Conservation (phyloP, 2,888 invertebrate species). For the Buathra laborator region DNA sequence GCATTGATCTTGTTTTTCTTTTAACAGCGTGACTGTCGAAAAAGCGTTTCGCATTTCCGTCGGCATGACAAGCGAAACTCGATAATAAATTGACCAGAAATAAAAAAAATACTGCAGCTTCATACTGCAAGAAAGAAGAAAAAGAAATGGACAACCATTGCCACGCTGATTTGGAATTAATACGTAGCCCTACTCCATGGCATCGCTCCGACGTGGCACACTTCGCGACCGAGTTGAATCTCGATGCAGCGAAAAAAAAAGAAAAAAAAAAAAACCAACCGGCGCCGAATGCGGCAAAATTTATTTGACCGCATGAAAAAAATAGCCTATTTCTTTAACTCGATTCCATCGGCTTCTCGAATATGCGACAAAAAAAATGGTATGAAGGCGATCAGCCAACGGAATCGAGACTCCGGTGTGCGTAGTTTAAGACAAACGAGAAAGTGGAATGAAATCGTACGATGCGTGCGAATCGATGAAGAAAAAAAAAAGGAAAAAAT, state of each 20-base stretch:
- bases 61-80: constrained; percentile 20
- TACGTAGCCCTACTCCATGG: neutral
- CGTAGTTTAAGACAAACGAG: too few species aligned
- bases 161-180: neutral
- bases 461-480: constrained; percentile 7
- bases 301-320: neutral
- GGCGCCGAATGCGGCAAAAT: neutral
- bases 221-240: neutral
- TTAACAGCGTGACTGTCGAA: neutral
- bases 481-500: neutral
- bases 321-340: neutral
- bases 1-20: neutral
- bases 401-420: neutral
- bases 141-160: neutral
- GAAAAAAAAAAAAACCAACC: neutral
- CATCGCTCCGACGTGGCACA: neutral
- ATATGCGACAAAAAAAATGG: neutral
- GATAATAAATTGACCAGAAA: constrained; percentile 41
- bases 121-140: constrained; percentile 19
- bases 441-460: too few species aligned
- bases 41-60: constrained; percentile 20
- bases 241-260: neutral
- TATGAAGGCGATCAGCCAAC: too few species aligned
- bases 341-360: neutral
- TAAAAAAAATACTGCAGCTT: constrained; percentile 45